Percentiles rank a stretch among this genome's conserved stretches.
Evolutionary conservation across 2,113 vertebrate genomes (phyloP).

Genomic region (Abramis brama): DNA sequence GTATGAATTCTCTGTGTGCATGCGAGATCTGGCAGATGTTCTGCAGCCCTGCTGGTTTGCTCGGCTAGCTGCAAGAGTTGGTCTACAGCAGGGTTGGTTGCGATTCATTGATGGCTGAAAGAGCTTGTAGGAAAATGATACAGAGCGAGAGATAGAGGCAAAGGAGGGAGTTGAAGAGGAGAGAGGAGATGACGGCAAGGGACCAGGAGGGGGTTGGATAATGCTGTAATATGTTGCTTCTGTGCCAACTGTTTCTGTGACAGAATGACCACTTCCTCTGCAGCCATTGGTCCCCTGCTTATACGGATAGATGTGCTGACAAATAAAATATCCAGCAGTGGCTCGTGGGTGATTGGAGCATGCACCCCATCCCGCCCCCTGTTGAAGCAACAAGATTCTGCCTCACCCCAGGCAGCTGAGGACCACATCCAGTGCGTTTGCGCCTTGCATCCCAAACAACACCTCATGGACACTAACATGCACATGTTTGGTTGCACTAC

Average conservation of each 20-base stretch:
- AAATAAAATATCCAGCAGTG: conserved; percentile 63
- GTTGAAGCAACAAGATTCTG: conserved; percentile 26
- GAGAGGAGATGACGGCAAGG: conserved; percentile 57
- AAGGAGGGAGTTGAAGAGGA: not conserved
- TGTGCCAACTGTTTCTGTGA: conserved; percentile 82
- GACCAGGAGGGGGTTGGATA: conserved; percentile 73
- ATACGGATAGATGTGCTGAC: conserved; percentile 66
- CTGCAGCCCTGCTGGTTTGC: conserved; percentile 30
- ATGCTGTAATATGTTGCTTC: conserved; percentile 80
- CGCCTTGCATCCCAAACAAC: conserved; percentile 3
- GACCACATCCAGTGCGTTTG: conserved; percentile 20
- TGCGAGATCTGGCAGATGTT: conserved; percentile 36
- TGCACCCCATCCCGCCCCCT: conserved; percentile 42
- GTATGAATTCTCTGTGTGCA: conserved; percentile 36
- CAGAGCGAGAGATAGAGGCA: conserved; percentile 60
- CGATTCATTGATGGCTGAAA: conserved; percentile 79
- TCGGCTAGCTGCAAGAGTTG: conserved; percentile 44
- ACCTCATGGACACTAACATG: not conserved
- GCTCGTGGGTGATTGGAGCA: conserved; percentile 57
- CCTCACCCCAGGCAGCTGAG: conserved; percentile 32
- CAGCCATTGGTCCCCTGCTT: conserved; percentile 70
- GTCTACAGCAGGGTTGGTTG: conserved; percentile 66
- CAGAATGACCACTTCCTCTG: conserved; percentile 75
- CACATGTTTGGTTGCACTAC: not conserved
- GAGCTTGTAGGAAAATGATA: conserved; percentile 65